Evolutionary conservation across 2,888 invertebrate genomes (phyloP).

Genomic region (Biston betularia): DNA sequence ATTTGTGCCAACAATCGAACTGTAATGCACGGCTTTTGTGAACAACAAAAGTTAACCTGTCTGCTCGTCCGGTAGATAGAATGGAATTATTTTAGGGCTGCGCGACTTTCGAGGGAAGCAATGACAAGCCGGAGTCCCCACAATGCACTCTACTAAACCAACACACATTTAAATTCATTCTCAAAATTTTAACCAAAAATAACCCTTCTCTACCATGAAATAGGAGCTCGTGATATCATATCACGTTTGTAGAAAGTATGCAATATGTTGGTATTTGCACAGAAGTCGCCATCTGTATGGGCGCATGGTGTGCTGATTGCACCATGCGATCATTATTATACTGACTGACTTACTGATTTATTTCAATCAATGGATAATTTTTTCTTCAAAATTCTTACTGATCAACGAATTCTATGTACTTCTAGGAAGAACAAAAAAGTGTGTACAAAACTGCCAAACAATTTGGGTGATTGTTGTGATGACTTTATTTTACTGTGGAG

Average conservation of each 20-base stretch:
- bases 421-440: too few species aligned
- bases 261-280: constrained; percentile 51
- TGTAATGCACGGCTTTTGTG: constrained; percentile 82
- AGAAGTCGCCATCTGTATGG: constrained; percentile 77
- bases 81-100: constrained; percentile 82
- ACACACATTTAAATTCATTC: constrained; percentile 43
- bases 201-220: neutral
- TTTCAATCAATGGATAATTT: constrained; percentile 51
- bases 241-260: constrained; percentile 9
- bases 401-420: neutral
- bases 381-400: neutral
- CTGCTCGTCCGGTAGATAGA: constrained; percentile 76
- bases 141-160: constrained; percentile 67
- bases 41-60: constrained; percentile 86
- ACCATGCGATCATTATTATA: constrained; percentile 70
- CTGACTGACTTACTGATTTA: constrained; percentile 74
- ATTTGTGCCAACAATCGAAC: constrained; percentile 84
- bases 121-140: constrained; percentile 80
- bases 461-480: too few species aligned
- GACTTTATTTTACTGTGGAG: too few species aligned
- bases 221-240: constrained; percentile 5
- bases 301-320: constrained; percentile 81
- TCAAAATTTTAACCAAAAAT: constrained; percentile 19
- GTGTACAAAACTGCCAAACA: too few species aligned
- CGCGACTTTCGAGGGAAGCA: constrained; percentile 76